Base-by-base conservation (phyloP, 2,888 invertebrate genomes). In the Cephus sareptanus region DNA sequence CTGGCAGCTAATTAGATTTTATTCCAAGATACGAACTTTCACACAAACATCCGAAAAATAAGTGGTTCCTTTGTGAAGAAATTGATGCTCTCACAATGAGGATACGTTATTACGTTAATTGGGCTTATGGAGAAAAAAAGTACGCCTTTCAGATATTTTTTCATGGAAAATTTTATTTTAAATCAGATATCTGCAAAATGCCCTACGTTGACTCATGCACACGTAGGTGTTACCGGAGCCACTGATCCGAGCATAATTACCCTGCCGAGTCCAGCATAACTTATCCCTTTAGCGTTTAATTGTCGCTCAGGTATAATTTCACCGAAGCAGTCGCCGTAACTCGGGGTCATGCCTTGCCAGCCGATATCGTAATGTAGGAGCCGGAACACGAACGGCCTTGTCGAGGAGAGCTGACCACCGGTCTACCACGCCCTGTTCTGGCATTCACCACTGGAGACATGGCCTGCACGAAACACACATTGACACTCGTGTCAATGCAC, bases 341-440 rank as follows among this genome's bases (percentile, higher is more conserved):
- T 15, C 71, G 71, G 56, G 71, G 71, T 71, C 71, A 71, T 71
- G 71, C 71, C 11, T 71, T 33, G 31, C 75, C 30, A 35, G n/a
- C 12, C 34, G 56, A 71, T 33, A 71, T 73, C 78, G 75, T 33
- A 77, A 77, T 79, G 79, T 82, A 84, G 83, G 83, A 89, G 87
- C 89, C 89, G 89, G 90, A 90, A 90, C 89, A 88, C 85, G 84
- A 87, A 87, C 90, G 90, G 89, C 90, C 90, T 90, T 90, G 90
- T 86, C 88, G 87, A 87, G 87, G 87, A 87, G 87, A 89, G 85
- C 85, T 83, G 84, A 85, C 82, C 85, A 83, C 84, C 84, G 80
- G 30, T 37, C 80, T 86, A 89, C 89, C 90, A 90, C 90, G 87
- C 90, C 90, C 89, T 89, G 87, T 84, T 85, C 83, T 81, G 89